A percentile compares a stretch with the other conserved stretches of the same genome.
These are phyloP conservation scores for Embiotoca jacksoni DNA, from an alignment of 2,113 vertebrate species.

Conservation along the genomic window DNA sequence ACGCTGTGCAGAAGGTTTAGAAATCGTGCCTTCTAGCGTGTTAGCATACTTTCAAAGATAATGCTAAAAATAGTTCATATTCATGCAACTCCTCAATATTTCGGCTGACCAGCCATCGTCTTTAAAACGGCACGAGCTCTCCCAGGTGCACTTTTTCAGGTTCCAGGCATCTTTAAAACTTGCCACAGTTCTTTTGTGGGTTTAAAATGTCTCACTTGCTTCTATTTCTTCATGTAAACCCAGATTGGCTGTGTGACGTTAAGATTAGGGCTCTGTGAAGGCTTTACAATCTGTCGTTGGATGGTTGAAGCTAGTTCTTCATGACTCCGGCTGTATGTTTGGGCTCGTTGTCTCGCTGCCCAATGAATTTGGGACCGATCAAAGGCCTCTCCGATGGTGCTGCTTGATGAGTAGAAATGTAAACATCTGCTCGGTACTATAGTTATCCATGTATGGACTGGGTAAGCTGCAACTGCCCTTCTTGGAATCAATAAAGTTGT, in stretches of 20 bases:
- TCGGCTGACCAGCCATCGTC: too few relatives aligned
- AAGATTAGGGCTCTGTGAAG: background rate
- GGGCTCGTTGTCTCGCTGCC: background rate
- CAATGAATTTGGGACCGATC: background rate
- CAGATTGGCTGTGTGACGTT: background rate
- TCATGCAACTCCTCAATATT: too few relatives aligned
- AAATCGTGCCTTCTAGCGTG: too few relatives aligned
- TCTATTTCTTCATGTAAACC: background rate
- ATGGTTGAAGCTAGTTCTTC: background rate
- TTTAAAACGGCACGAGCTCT: background rate
- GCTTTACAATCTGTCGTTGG: background rate
- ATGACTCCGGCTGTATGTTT: background rate
- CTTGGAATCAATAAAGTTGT: too few relatives aligned
- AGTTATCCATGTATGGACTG: background rate
- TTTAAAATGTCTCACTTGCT: background rate
- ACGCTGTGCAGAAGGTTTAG: background rate
- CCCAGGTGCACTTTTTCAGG: background rate
- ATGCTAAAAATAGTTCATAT: too few relatives aligned
- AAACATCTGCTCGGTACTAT: too few relatives aligned
- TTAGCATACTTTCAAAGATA: too few relatives aligned
- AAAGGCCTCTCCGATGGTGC: background rate
- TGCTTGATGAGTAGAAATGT: background rate
- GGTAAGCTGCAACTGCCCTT: background rate
- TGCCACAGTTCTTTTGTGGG: background rate
- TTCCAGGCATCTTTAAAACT: rapidly evolving